These are phyloP conservation scores for Rana temporaria DNA, from an alignment of 2,113 vertebrate genomes.

Conservation along the genomic window DNA sequence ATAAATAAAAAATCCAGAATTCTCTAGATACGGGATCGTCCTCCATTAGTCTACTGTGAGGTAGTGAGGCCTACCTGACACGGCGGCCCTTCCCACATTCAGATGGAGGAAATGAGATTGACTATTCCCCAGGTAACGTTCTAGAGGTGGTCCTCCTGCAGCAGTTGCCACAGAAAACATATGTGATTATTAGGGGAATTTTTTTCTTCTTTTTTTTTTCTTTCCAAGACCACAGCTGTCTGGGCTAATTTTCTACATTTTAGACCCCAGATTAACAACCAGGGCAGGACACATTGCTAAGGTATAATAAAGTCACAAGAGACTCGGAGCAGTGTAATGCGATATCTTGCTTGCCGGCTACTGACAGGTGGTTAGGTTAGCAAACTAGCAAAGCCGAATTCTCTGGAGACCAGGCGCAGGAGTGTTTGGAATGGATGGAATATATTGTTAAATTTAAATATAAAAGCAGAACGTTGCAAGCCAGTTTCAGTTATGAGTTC, in stretches of 20 bases:
- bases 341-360: conserved; percentile 48
- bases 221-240: conserved; percentile 44
- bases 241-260: conserved; percentile 56
- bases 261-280: conserved; percentile 40
- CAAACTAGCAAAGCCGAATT: conserved; percentile 34
- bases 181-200: conserved; percentile 52
- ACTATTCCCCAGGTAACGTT: background rate
- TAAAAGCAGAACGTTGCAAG: background rate
- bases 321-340: conserved; percentile 36
- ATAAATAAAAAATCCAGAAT: background rate
- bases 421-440: conserved; percentile 12
- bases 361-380: conserved; percentile 54
- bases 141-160: background rate
- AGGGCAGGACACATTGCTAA: conserved; percentile 46
- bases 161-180: conserved; percentile 1
- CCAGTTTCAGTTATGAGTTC: background rate
- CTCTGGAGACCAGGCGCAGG: conserved; percentile 26
- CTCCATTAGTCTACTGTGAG: background rate
- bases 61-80: background rate
- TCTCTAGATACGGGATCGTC: background rate
- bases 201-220: background rate
- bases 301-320: conserved; percentile 52
- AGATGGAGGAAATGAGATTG: conserved; percentile 32
- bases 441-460: background rate
- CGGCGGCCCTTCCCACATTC: background rate